Conservation (phyloP, 2,113 vertebrate genomes). For the Dasypus novemcinctus region DNA sequence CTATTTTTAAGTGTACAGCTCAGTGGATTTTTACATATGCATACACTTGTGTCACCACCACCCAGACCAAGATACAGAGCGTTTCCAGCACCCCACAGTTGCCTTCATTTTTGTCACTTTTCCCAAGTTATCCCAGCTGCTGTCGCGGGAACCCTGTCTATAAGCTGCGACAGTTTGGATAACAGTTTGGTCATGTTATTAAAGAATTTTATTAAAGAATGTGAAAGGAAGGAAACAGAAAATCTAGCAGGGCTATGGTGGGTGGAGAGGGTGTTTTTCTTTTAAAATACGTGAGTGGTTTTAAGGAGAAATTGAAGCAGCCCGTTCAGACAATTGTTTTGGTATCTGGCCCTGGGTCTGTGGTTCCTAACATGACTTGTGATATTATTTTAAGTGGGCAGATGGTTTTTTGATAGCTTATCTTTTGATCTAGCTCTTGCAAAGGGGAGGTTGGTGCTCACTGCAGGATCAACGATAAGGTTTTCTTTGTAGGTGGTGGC, state of each 20-base stretch:
- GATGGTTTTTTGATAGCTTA: slow-evolving; percentile 80
- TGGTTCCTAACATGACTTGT: slow-evolving; percentile 79
- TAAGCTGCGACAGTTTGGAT: slow-evolving; percentile 52
- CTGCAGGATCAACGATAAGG: slow-evolving; percentile 77
- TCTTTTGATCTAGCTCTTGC: slow-evolving; percentile 78
- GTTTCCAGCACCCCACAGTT: slow-evolving; percentile 1
- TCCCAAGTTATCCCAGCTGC: not conserved
- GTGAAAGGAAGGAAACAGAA: slow-evolving; percentile 60
- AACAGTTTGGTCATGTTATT: slow-evolving; percentile 70
- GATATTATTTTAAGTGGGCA: slow-evolving; percentile 81
- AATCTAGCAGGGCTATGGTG: slow-evolving; percentile 65
- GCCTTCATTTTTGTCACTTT: slow-evolving; percentile 41
- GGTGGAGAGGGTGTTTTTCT: slow-evolving; percentile 78
- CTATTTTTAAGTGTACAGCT: not conserved
- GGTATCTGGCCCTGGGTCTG: slow-evolving; percentile 76
- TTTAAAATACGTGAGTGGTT: slow-evolving; percentile 76
- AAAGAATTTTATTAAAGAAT: slow-evolving; percentile 63
- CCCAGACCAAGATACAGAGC: slow-evolving; percentile 4
- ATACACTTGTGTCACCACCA: not conserved
- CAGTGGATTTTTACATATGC: not conserved
- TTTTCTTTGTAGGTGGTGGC: slow-evolving; percentile 77
- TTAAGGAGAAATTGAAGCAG: slow-evolving; percentile 78
- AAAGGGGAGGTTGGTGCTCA: slow-evolving; percentile 74
- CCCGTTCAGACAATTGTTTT: slow-evolving; percentile 78
- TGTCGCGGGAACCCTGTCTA: slow-evolving; percentile 52